A percentile compares a stretch with the other conserved stretches of the same genome.
Conservation (phyloP, 2,888 invertebrate species). For the Tipula helvola region DNA sequence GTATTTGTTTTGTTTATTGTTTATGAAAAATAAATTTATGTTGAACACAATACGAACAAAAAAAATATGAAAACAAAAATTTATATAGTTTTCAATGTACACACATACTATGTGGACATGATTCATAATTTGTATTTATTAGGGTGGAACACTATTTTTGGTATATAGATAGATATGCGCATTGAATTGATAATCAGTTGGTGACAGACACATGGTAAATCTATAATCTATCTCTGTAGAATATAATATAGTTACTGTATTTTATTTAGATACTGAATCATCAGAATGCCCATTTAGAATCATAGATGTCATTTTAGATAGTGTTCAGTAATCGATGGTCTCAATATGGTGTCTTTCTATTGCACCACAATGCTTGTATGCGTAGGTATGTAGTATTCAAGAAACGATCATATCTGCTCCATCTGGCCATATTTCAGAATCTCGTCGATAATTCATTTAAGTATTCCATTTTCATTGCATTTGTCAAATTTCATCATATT, state of each 20-base stretch:
- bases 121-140: background rate
- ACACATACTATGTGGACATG: background rate
- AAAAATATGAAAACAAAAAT: background rate
- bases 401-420: too few species aligned
- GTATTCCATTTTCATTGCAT: too few species aligned
- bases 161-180: background rate
- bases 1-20: background rate
- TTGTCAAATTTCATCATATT: too few species aligned
- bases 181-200: background rate
- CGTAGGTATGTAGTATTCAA: too few species aligned
- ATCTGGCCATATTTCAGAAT: too few species aligned
- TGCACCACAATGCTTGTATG: too few species aligned
- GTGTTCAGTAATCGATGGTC: too few species aligned
- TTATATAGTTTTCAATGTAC: background rate
- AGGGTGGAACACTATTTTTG: background rate
- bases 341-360: too few species aligned
- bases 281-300: background rate
- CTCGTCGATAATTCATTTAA: too few species aligned
- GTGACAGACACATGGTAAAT: background rate
- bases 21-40: background rate
- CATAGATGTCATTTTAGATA: too few species aligned
- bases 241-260: too few species aligned
- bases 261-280: background rate
- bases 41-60: background rate
- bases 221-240: background rate